These are phyloP conservation scores for Drosophila setosimentum DNA, from an alignment of 2,888 invertebrate species.

Conservation along the genomic window DNA sequence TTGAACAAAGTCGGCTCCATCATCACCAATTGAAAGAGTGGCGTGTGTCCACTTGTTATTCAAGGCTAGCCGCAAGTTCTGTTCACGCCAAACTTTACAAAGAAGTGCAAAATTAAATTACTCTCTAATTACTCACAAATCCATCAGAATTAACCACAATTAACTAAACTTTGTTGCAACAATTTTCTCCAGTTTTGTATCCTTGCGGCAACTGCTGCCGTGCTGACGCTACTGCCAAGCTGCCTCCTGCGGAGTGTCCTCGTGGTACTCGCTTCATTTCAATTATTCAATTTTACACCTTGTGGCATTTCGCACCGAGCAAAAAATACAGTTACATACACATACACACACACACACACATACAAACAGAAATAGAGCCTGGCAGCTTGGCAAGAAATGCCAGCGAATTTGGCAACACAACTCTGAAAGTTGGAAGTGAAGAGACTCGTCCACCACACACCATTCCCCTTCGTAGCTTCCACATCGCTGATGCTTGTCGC, in stretches of 20 bases:
- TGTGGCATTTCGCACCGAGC: constrained; percentile 73
- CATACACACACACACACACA: constrained; percentile 13
- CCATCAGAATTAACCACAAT: constrained; percentile 83
- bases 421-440: constrained; percentile 45
- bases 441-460: constrained; percentile 30
- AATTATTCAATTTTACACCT: constrained; percentile 84
- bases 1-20: constrained; percentile 3
- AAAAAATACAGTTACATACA: constrained; percentile 37
- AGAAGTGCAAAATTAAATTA: constrained; percentile 74
- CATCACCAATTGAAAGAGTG: constrained; percentile 17
- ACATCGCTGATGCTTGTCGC: constrained; percentile 48
- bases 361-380: background rate
- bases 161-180: constrained; percentile 77
- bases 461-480: background rate
- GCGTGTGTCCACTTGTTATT: constrained; percentile 23
- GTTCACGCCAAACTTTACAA: constrained; percentile 41
- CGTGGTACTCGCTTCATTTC: constrained; percentile 69
- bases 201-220: constrained; percentile 31
- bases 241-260: constrained; percentile 30
- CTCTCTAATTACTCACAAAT: constrained; percentile 79
- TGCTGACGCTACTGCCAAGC: constrained; percentile 4
- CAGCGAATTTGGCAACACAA: constrained; percentile 66
- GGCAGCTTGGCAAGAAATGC: constrained; percentile 49
- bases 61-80: constrained; percentile 23
- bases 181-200: constrained; percentile 45